A percentile compares a stretch with the other conserved stretches of the same genome.
Conservation (phyloP, 2,888 invertebrate species). For the Pachymerium ferrugineum region DNA sequence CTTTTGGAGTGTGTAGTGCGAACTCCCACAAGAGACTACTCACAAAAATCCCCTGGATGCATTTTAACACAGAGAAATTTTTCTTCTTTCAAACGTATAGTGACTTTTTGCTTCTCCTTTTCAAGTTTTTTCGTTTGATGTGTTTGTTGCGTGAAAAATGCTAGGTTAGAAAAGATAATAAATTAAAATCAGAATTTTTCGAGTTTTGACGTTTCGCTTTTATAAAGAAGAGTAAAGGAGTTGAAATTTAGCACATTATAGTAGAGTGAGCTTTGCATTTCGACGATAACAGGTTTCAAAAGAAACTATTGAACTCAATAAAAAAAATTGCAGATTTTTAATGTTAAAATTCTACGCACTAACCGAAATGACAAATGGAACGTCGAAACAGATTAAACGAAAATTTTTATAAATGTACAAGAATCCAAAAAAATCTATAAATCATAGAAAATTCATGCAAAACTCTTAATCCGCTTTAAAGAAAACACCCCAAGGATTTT, state of each 20-base stretch:
- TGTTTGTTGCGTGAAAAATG: background rate
- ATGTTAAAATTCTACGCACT: too few relatives aligned
- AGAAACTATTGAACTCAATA: too few relatives aligned
- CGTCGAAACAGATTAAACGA: background rate
- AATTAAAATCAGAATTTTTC: background rate
- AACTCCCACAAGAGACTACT: slow-evolving; percentile 17
- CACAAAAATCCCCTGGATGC: slow-evolving; percentile 17
- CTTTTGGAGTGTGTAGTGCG: slow-evolving; percentile 4
- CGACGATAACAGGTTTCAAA: too few relatives aligned
- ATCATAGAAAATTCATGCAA: too few relatives aligned
- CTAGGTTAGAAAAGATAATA: background rate
- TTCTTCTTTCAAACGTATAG: background rate
- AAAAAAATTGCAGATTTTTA: too few relatives aligned
- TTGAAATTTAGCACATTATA: too few relatives aligned
- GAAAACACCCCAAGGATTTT: too few relatives aligned
- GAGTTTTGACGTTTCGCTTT: background rate
- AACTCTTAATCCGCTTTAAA: too few relatives aligned
- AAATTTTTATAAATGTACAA: background rate
- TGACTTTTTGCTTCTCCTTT: background rate
- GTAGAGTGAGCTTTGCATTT: too few relatives aligned
- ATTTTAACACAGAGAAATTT: slow-evolving; percentile 7
- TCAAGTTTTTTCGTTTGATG: background rate
- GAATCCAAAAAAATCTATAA: too few relatives aligned
- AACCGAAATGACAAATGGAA: too few relatives aligned
- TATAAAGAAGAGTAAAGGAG: too few relatives aligned